Evolutionary conservation across 2,797 vertebrate genomes (phyloP), one percentile per base, ranked within the genome.

Genomic region (Parauchenoglanis punctatus): DNA sequence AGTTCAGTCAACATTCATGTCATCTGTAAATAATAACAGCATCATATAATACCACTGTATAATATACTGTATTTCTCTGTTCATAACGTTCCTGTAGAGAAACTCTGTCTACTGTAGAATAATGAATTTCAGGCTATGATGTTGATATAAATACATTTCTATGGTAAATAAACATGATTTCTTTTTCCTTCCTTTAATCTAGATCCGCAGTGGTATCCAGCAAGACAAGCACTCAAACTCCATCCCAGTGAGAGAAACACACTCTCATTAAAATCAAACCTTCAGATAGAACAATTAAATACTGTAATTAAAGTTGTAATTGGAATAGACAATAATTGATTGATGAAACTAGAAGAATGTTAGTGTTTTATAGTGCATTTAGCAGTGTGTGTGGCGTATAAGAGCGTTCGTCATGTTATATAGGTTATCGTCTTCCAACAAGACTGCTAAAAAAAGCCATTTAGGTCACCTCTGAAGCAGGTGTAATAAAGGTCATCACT

Each of bases 201-300:
- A 97, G 96, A 97, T 96, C 95, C 96, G 91, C 94, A 95, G 63
- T 97, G 95, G 96, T 96, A 96, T 92, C 96, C 96, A 91, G 94
- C 96, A 81, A 96, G 96, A 93, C 95, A 97, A 90, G 96, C 96
- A 1, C 93, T 97, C 85, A 96, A 94, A 92, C 95, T 97, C 46
- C 95, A 97, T 89, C 95, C 95, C 87, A 96, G 96, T 97, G 96
- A 97, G 96, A 58, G 17, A 96, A 75, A 73, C 31, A 80, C 54
- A 11, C 46, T 4, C 46, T n/a, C 67, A 87, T 81, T 87, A 86
- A 87, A 85, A 56, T 44, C 76, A 18, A 28, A 58, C 67, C 23
- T 52, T 4, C 49, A 46, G 20, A 46, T 46, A 25, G 13, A 77
- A 77, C 1, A 49, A 13, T 75, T 23, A 10, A 72, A 7, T 35